phyloP scores from a whole-genome alignment of 2,888 invertebrate species.

The Aporophyla nigra region DNA sequence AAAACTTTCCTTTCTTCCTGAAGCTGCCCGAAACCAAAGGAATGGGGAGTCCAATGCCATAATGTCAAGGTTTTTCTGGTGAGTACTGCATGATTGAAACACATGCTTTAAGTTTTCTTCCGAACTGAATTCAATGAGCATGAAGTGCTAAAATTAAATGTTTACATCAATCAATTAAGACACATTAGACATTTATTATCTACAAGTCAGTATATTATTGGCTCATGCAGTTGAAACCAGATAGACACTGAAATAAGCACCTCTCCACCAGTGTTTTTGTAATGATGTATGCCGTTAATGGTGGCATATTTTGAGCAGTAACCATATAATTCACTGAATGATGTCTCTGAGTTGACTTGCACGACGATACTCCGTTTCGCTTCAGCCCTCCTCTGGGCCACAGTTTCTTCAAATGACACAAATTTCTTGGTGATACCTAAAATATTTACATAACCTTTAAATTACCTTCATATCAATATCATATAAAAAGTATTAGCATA shows the following conservation, averaged over 20 bases:
- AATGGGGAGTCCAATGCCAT: slow-evolving; percentile 93
- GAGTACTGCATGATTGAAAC: slow-evolving; percentile 89
- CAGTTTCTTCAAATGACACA: slow-evolving; percentile 90
- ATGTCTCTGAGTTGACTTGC: slow-evolving; percentile 94
- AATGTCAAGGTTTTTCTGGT: slow-evolving; percentile 90
- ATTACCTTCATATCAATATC: slow-evolving; percentile 69
- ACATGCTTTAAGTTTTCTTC: slow-evolving; percentile 89
- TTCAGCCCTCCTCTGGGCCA: slow-evolving; percentile 91
- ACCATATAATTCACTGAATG: slow-evolving; percentile 92
- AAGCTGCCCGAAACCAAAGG: slow-evolving; percentile 93
- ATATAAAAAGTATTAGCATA: slow-evolving; percentile 33
- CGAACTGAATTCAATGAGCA: slow-evolving; percentile 93
- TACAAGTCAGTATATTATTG: not conserved
- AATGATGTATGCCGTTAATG: slow-evolving; percentile 93
- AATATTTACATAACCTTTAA: slow-evolving; percentile 84
- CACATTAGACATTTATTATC: not conserved
- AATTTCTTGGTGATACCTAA: slow-evolving; percentile 82
- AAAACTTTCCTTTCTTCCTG: slow-evolving; percentile 75
- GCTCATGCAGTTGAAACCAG: not conserved
- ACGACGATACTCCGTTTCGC: slow-evolving; percentile 94
- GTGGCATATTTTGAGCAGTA: slow-evolving; percentile 93
- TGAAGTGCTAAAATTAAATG: slow-evolving; percentile 91
- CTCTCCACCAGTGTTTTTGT: slow-evolving; percentile 87
- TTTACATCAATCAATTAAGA: not conserved
- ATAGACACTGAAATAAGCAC: slow-evolving; percentile 68